A percentile compares a stretch with the other conserved stretches of the same genome.
These are phyloP conservation scores for Paracentrotus lividus DNA, from an alignment of 53 echinoderm and acorn worm species.

Conservation along the genomic window DNA sequence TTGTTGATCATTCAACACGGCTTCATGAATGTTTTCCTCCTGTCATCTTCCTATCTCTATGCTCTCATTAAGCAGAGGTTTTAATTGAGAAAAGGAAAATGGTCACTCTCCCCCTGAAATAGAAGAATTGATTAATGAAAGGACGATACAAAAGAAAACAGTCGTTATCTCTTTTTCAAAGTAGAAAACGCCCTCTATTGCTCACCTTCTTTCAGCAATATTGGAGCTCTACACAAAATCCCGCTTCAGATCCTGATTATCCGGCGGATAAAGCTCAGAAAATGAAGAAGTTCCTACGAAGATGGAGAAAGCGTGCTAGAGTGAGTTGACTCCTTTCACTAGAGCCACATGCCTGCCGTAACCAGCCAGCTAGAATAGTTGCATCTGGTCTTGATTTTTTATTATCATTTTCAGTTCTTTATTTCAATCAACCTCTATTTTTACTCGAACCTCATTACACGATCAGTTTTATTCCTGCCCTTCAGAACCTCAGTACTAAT, in stretches of 20 bases:
- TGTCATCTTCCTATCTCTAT: conserved; percentile 16
- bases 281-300: conserved; percentile 69
- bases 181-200: conserved; percentile 60
- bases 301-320: conserved; percentile 64
- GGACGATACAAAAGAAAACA: not conserved
- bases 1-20: not conserved
- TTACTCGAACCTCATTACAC: conserved; percentile 43
- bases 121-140: not conserved
- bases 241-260: conserved; percentile 54
- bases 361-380: conserved; percentile 69
- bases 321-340: conserved; percentile 66
- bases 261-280: conserved; percentile 67
- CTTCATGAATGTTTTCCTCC: not conserved
- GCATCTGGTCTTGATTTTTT: conserved; percentile 55
- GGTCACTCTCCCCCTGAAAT: not conserved
- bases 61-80: not conserved
- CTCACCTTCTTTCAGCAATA: conserved; percentile 68
- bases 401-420: conserved; percentile 51
- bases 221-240: conserved; percentile 67
- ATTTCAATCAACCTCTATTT: conserved; percentile 51
- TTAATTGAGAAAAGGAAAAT: not conserved
- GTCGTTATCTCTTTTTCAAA: conserved; percentile 7
- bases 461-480: conserved; percentile 39
- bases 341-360: conserved; percentile 66
- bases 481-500: not conserved